Evolutionary conservation across 2,797 vertebrate species (phyloP).

Genomic region (Margarornis squamiger): DNA sequence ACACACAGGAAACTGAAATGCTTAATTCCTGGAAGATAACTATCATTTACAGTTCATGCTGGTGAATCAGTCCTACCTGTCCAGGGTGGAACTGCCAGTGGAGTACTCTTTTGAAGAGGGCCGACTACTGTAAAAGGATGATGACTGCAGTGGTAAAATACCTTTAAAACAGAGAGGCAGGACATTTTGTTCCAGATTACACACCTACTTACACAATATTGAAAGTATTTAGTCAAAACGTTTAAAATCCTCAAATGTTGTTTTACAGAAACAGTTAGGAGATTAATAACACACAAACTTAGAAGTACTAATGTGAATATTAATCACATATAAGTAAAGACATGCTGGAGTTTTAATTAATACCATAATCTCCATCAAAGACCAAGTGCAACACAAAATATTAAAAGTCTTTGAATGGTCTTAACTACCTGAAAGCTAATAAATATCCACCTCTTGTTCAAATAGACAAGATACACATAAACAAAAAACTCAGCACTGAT

Average conservation of each 20-base stretch:
- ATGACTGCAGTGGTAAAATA: constrained; percentile 88
- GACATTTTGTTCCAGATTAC: neutral
- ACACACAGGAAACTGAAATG: neutral
- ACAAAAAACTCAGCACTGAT: neutral
- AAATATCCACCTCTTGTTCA: neutral
- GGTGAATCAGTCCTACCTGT: constrained; percentile 81
- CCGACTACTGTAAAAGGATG: constrained; percentile 91
- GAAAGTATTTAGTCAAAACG: neutral
- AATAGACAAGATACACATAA: neutral
- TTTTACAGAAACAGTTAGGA: neutral
- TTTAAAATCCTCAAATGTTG: neutral
- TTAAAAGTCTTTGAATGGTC: neutral
- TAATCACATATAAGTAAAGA: neutral
- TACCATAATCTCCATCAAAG: neutral
- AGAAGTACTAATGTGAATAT: neutral
- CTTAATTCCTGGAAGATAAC: neutral
- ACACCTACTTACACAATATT: neutral
- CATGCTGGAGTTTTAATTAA: neutral
- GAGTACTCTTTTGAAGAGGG: constrained; percentile 88
- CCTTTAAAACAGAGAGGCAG: constrained; percentile 70
- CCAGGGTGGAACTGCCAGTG: constrained; percentile 84
- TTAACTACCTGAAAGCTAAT: neutral
- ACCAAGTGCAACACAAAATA: neutral
- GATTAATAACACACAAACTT: neutral
- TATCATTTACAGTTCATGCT: neutral